Evolutionary conservation across 2,888 invertebrate genomes (phyloP).

Genomic region (Napeogenes inachia): DNA sequence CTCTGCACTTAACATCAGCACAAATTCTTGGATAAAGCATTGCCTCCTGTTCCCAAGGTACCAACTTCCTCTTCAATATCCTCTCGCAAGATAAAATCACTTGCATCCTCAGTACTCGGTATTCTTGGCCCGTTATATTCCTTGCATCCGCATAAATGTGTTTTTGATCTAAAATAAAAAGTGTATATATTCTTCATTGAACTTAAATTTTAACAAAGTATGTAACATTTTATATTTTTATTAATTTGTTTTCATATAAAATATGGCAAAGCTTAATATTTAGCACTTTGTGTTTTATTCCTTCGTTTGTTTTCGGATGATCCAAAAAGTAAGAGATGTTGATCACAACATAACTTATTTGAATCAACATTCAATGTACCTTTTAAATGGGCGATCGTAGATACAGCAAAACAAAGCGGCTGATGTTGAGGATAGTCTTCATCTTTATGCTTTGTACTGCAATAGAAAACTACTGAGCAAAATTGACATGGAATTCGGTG

Average conservation of each 20-base stretch:
- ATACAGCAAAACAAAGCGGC: constrained; percentile 78
- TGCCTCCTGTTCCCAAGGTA: constrained; percentile 83
- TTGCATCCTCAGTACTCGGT: constrained; percentile 79
- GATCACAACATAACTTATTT: too few species aligned
- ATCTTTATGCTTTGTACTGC: constrained; percentile 78
- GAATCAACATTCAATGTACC: constrained; percentile 45
- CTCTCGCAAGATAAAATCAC: constrained; percentile 79
- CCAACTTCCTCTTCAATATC: constrained; percentile 74
- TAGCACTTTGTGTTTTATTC: too few species aligned
- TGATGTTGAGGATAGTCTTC: constrained; percentile 78
- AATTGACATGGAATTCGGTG: constrained; percentile 59
- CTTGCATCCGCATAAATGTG: constrained; percentile 72
- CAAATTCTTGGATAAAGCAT: constrained; percentile 83
- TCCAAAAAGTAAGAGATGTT: too few species aligned
- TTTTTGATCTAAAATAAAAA: constrained; percentile 61
- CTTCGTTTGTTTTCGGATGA: too few species aligned
- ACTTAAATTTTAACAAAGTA: too few species aligned
- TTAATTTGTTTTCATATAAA: too few species aligned
- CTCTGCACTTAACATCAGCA: constrained; percentile 71
- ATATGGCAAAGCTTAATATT: too few species aligned
- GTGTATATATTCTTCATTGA: background rate
- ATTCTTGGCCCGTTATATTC: constrained; percentile 76
- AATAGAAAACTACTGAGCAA: constrained; percentile 82
- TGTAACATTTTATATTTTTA: too few species aligned
- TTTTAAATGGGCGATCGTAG: constrained; percentile 75